Evolutionary conservation across 2,797 vertebrate genomes (phyloP).

Genomic region (Schizopygopsis malacanthus): DNA sequence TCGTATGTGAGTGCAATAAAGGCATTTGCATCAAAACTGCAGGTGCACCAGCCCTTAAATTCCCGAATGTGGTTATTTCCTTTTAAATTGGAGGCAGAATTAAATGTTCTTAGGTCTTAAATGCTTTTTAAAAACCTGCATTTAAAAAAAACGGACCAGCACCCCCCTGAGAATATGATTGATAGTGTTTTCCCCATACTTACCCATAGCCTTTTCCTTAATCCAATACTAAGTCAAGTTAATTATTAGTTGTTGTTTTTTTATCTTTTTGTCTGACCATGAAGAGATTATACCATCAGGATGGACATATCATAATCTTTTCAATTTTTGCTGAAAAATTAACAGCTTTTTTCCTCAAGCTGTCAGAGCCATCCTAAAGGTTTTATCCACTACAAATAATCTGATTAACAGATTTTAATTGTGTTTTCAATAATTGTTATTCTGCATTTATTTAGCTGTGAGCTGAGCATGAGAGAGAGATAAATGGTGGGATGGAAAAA

Average conservation of each 20-base stretch:
- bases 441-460: slow-evolving; percentile 67
- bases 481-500: slow-evolving; percentile 40
- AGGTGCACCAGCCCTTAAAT: slow-evolving; percentile 11
- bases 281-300: slow-evolving; percentile 31
- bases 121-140: neutral
- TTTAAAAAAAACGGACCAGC: neutral
- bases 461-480: slow-evolving; percentile 43
- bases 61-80: neutral
- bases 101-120: neutral
- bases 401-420: slow-evolving; percentile 79
- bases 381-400: slow-evolving; percentile 76
- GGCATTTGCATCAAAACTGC: neutral
- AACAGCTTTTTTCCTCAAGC: slow-evolving; percentile 65
- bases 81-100: neutral
- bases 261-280: slow-evolving; percentile 29
- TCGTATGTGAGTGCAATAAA: slow-evolving; percentile 1
- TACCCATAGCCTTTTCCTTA: neutral
- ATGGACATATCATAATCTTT: slow-evolving; percentile 59
- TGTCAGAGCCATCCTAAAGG: slow-evolving; percentile 72
- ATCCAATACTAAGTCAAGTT: slow-evolving; percentile 39
- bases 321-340: slow-evolving; percentile 68
- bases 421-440: slow-evolving; percentile 79
- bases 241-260: neutral
- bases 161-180: neutral
- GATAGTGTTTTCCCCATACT: neutral